Conservation (phyloP, 1,140 invertebrate species). For the Habropoda laboriosa region DNA sequence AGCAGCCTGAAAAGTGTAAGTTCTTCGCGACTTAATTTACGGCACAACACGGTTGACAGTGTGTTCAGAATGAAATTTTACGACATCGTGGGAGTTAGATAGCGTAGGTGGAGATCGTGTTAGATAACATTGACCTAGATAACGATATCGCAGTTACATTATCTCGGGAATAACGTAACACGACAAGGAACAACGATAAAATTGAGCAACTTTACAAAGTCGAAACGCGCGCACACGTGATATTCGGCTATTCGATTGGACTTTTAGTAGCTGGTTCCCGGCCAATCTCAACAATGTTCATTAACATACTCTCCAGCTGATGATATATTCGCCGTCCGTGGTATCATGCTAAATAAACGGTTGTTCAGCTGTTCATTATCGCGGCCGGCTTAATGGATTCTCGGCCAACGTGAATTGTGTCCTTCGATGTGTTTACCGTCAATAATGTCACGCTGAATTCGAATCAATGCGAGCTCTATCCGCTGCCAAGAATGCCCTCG, state of each 20-base stretch:
- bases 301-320: background rate
- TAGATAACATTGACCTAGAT: background rate
- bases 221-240: background rate
- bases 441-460: slow-evolving; percentile 3
- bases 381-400: background rate
- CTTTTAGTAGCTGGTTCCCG: background rate
- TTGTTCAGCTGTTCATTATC: slow-evolving; percentile 5
- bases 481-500: background rate
- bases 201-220: background rate
- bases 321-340: background rate
- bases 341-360: background rate
- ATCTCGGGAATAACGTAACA: background rate
- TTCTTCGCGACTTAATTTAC: too few relatives aligned
- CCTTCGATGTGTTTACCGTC: slow-evolving; percentile 18
- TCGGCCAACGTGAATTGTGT: slow-evolving; percentile 1
- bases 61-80: too few relatives aligned
- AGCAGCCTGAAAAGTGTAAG: too few relatives aligned
- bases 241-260: background rate
- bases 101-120: background rate
- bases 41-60: too few relatives aligned
- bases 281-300: background rate
- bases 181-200: background rate
- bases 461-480: background rate
- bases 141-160: background rate
- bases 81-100: background rate